phyloP scores from a whole-genome alignment of 1,140 invertebrate species.

The Megathymus violae region DNA sequence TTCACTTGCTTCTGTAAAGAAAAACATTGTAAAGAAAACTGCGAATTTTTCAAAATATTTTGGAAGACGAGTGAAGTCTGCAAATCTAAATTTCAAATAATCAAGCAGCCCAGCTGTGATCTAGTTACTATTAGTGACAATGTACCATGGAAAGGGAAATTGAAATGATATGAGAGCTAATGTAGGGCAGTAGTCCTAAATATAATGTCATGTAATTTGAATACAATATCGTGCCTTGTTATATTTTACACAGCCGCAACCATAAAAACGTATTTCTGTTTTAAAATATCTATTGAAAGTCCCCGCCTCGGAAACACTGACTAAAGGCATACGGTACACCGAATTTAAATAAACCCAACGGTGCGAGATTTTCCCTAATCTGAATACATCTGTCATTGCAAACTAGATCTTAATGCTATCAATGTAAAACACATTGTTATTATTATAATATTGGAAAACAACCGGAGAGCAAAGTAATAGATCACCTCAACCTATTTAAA shows the following conservation, averaged over 20 bases:
- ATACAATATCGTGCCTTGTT: conserved; percentile 3
- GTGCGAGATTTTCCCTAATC: conserved; percentile 26
- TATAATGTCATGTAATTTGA: neutral
- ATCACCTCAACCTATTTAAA: conserved; percentile 27
- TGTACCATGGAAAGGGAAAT: too few species aligned
- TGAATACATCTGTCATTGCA: conserved; percentile 13
- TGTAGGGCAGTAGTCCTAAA: too few species aligned
- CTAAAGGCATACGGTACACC: conserved; percentile 31
- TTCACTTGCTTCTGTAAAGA: too few species aligned
- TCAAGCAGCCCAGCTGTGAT: too few species aligned
- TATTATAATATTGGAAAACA: conserved; percentile 8
- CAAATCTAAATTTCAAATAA: too few species aligned
- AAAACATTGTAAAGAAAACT: too few species aligned
- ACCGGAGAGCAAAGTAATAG: conserved; percentile 25
- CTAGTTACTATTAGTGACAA: too few species aligned
- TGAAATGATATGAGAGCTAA: too few species aligned
- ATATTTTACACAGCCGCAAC: conserved; percentile 9
- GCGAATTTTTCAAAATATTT: too few species aligned
- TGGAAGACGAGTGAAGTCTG: too few species aligned
- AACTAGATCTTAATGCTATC: conserved; percentile 1
- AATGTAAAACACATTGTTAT: conserved; percentile 5
- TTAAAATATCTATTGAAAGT: conserved; percentile 32
- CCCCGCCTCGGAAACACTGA: conserved; percentile 27
- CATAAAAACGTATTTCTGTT: conserved; percentile 27
- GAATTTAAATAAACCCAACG: conserved; percentile 34